A percentile compares a stretch with the other conserved stretches of the same genome.
Evolutionary conservation across 2,888 invertebrate genomes (phyloP).

Genomic region (Steromphala cineraria): DNA sequence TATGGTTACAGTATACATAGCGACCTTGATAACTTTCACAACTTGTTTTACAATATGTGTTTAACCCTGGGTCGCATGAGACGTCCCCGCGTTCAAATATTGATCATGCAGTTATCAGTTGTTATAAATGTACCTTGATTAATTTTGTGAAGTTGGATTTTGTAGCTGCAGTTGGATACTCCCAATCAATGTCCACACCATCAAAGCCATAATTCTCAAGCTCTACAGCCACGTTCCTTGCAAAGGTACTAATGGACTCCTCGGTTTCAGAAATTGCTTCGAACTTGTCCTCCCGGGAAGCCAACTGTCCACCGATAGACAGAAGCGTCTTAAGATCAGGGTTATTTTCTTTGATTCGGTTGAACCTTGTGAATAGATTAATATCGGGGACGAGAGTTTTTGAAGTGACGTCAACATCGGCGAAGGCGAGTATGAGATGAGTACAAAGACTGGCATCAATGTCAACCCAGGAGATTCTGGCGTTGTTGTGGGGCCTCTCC

Average conservation of each 20-base stretch:
- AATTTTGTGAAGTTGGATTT: slow-evolving; percentile 7
- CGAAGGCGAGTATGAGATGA: slow-evolving; percentile 23
- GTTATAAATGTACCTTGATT: slow-evolving; percentile 9
- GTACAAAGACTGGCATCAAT: slow-evolving; percentile 16
- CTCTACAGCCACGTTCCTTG: neutral
- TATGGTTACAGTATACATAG: too few relatives aligned
- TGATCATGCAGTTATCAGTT: neutral
- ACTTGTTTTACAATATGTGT: too few relatives aligned
- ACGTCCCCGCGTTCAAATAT: too few relatives aligned
- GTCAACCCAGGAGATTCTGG: neutral
- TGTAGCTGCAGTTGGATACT: neutral
- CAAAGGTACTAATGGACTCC: neutral
- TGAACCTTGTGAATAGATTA: neutral
- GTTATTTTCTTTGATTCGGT: neutral
- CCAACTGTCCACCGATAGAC: slow-evolving; percentile 17
- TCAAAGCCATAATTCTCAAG: neutral
- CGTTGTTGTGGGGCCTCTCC: neutral
- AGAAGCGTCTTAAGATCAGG: neutral
- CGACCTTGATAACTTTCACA: too few relatives aligned
- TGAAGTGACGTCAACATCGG: neutral
- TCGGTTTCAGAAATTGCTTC: neutral
- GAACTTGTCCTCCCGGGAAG: neutral
- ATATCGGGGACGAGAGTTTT: neutral
- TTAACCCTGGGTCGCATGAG: too few relatives aligned
- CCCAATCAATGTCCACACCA: slow-evolving; percentile 21